A percentile compares a stretch with the other conserved stretches of the same genome.
phyloP scores from a whole-genome alignment of 2,797 vertebrate species.

The Anguilla anguilla region DNA sequence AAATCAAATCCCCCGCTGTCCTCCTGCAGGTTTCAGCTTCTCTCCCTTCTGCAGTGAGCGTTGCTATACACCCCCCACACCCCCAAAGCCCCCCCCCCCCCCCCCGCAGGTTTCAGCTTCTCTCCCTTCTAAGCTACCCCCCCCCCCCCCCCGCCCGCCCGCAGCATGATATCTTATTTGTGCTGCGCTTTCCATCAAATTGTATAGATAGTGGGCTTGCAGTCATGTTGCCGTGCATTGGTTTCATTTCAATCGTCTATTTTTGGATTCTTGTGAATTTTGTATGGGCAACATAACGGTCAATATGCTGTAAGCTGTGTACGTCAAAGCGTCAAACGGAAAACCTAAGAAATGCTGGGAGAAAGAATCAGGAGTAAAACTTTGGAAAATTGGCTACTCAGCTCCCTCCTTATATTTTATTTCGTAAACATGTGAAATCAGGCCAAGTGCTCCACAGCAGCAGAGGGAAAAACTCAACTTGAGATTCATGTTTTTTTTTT shows the following conservation, averaged over 20 bases:
- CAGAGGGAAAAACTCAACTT: not conserved
- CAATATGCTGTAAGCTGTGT: not conserved
- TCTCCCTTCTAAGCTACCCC: too few species aligned
- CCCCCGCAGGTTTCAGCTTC: too few species aligned
- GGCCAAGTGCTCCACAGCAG: not conserved
- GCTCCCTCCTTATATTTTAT: not conserved
- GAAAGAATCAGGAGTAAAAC: not conserved
- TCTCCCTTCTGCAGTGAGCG: not conserved
- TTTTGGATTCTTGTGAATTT: not conserved
- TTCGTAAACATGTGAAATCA: not conserved
- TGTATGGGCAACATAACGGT: not conserved
- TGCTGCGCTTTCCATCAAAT: not conserved
- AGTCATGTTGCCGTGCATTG: not conserved
- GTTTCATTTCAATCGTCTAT: not conserved
- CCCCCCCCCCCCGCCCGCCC: not conserved
- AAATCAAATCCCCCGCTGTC: not conserved
- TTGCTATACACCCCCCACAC: not conserved
- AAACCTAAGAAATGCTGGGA: not conserved
- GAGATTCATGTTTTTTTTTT: not conserved
- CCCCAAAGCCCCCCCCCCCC: not conserved
- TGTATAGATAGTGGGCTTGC: not conserved
- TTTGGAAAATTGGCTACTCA: slow-evolving; percentile 7
- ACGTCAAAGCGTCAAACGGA: not conserved
- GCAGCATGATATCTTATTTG: not conserved
- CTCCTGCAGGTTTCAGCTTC: not conserved